Conservation (phyloP, 2,113 vertebrate genomes). For the Zonotrichia leucophrys region DNA sequence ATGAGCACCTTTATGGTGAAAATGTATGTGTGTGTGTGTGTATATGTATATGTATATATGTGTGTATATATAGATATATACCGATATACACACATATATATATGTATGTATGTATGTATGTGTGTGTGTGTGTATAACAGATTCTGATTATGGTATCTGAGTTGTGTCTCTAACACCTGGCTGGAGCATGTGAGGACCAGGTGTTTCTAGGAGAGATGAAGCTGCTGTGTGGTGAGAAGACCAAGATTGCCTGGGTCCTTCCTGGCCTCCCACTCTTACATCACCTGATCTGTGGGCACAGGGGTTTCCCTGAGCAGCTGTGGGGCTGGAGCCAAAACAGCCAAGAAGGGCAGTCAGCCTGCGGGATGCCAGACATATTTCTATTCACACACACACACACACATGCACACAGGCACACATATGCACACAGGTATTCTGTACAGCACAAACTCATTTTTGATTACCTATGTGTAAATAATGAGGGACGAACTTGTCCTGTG, state of each 20-base stretch:
- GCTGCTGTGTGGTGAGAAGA: not conserved
- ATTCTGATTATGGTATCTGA: not conserved
- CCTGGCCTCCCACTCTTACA: not conserved
- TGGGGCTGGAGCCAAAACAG: not conserved
- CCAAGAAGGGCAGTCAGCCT: not conserved
- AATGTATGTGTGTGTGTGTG: too few relatives aligned
- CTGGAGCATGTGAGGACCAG: not conserved
- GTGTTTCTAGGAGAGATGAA: not conserved
- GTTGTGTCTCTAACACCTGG: not conserved
- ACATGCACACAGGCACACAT: too few relatives aligned
- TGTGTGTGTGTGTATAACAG: not conserved
- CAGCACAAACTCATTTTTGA: not conserved
- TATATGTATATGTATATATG: too few relatives aligned
- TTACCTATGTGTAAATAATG: not conserved
- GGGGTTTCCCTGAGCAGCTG: not conserved
- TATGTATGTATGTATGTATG: too few relatives aligned
- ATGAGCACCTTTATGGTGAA: not conserved
- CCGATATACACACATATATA: too few relatives aligned
- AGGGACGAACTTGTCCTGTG: not conserved
- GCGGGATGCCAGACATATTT: not conserved
- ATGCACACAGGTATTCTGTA: not conserved
- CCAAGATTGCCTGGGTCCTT: rapidly evolving
- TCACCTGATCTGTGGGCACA: not conserved
- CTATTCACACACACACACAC: not conserved
- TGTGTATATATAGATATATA: too few relatives aligned